Evolutionary conservation across 2,888 invertebrate genomes (phyloP), one percentile per base, ranked within the genome.

Genomic region (Conops quadrifasciatus): DNA sequence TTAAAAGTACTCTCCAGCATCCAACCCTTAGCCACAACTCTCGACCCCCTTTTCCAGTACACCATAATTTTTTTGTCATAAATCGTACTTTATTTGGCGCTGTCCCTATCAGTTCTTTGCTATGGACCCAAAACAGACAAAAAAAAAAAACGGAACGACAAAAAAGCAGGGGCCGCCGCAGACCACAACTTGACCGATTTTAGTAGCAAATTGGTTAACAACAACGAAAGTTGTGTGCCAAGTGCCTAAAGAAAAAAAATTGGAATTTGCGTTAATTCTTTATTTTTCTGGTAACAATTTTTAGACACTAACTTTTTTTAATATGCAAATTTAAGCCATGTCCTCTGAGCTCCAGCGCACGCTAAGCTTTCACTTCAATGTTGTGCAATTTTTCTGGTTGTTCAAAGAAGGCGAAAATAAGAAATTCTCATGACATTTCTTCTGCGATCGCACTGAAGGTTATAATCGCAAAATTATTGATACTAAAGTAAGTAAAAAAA

Each of bases 121-220:
- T 56, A 19, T 53, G 19, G 56, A 11, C 0, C 4, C 13, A 21
- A 19, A 45, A 62, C 3, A 4, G 13, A 24, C 19, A 63, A 24
- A 47, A 15, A 13, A 15, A 26, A 26, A 65, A 65, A 30, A 24
- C n/a, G 9, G 24, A 26, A 24, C n/a, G 36, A 43, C 21, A 43
- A 4, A 51, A 19, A 53, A 53, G 19, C 26, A 26, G 26, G 43
- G 15, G 24, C 2, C 24, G 16, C 11, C 21, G 63, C 36, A 68
- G 15, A 13, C 2, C 24, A 21, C 11, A 21, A 45, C 36, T 60
- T 28, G 49, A 26, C 51, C 51, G 30, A 62, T 62, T 67, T 62
- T 60, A 24, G 43, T 49, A 51, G 49, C 68, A 62, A 68, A 68
- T 60, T 68, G 68, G n/a, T 49, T 49, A 19, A 49, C 15, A 49